Evolutionary conservation across 2,888 invertebrate genomes (phyloP), one percentile per base, ranked within the genome.

Genomic region (Nomada fucata): DNA sequence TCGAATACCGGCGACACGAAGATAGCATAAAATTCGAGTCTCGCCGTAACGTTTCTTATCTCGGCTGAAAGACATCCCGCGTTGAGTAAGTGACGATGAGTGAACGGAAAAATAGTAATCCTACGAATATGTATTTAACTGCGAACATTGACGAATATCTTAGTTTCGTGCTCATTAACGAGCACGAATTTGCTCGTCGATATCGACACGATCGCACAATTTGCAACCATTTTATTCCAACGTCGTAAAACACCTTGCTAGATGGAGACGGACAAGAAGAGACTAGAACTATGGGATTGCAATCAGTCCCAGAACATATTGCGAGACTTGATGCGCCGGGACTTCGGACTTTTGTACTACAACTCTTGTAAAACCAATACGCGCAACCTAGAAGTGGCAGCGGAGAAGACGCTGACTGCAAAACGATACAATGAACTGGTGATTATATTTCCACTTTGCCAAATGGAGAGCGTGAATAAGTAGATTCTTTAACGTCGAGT

Each of bases 391-490:
- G 95, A 96, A 92, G 95, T 95, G 86, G 94, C 95, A 84, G 96
- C 96, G n/a, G 96, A 96, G 92, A 95, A 95, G 89, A 95, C 95
- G 86, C 94, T 96, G 82, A 95, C 96, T 23, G 94, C 95, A 86
- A 96, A 96, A 84, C 91, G 92, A 89, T 94, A 95, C 85, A 94
- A 95, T 89, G 96, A 96, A 93, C 94, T 95, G 94, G 96, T 96
- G 93, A 63, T 63, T 73, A 75, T n/a, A 26, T 11, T 59, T 4
- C 26, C 15, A 7, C 2, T 52, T 23, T 36, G 69, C 11, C 29
- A 50, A 59, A 60, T 29, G 55, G 23, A 60, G 15, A 13, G 18
- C 50, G 15, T 1, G n/a, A 20, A 9, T 57, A 36, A 29, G 18
- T 64, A 57, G n/a, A 26, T 7, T 60, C 26, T 65, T 55, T 52